Conservation (phyloP, 1,140 invertebrate species). For the Rhyzopertha dominica region DNA sequence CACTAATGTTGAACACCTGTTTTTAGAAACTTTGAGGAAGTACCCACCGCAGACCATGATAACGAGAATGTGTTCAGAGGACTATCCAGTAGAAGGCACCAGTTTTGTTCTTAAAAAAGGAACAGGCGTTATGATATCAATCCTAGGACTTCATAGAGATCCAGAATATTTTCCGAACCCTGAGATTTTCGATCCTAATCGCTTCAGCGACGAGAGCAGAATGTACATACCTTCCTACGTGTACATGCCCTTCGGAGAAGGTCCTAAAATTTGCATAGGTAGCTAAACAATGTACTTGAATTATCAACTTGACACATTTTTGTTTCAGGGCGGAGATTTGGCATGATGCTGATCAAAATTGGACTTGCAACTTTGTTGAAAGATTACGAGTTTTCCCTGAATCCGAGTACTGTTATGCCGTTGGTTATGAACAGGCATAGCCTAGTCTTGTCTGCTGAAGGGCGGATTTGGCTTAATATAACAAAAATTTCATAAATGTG, state of each 20-base stretch:
- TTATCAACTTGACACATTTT: no score
- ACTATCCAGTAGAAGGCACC: conserved; percentile 48
- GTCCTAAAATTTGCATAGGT: conserved; percentile 70
- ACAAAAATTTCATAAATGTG: conserved; percentile 15
- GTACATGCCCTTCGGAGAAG: conserved; percentile 67
- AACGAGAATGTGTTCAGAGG: conserved; percentile 41
- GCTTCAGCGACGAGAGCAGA: conserved; percentile 51
- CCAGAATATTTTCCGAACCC: conserved; percentile 54
- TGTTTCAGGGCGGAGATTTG: conserved; percentile 35
- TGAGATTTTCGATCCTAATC: conserved; percentile 54
- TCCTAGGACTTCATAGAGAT: conserved; percentile 56
- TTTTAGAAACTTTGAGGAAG: conserved; percentile 12
- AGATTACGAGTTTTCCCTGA: conserved; percentile 21
- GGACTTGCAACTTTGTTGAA: conserved; percentile 25
- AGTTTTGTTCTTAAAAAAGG: conserved; percentile 45
- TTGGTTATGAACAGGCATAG: conserved; percentile 24
- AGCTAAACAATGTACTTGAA: no score
- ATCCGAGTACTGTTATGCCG: conserved; percentile 15
- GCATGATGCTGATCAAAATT: conserved; percentile 33
- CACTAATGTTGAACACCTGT: no score
- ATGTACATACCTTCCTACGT: conserved; percentile 49
- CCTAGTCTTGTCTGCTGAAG: conserved; percentile 46
- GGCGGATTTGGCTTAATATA: conserved; percentile 24
- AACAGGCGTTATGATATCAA: conserved; percentile 46
- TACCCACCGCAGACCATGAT: conserved; percentile 32